A percentile compares a stretch with the other conserved stretches of the same genome.
phyloP scores from a whole-genome alignment of 1,140 invertebrate genomes.

The Triops longicaudatus region DNA sequence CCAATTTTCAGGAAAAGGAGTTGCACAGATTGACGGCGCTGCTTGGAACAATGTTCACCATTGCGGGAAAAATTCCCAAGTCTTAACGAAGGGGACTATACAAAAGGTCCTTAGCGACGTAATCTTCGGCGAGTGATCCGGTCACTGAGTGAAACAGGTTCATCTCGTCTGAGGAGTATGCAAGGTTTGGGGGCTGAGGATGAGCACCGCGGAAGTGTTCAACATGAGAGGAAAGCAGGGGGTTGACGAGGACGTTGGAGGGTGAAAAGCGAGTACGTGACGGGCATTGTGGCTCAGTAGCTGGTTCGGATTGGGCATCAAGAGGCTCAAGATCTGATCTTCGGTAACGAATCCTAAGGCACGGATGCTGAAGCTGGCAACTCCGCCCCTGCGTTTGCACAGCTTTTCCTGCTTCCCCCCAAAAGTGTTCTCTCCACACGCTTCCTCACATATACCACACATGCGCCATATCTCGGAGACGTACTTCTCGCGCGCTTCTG shows the following conservation, averaged over 20 bases:
- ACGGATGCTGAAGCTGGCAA: background rate
- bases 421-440: background rate
- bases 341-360: conserved; percentile 14
- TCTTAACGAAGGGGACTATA: no score
- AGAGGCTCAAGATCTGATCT: conserved; percentile 1
- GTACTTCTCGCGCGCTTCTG: background rate
- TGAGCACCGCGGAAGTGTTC: no score
- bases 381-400: conserved; percentile 9
- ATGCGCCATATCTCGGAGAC: background rate
- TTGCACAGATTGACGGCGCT: no score
- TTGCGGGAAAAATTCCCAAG: no score
- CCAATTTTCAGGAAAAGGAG: no score
- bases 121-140: no score
- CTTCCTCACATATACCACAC: background rate
- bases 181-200: no score
- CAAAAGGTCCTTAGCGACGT: no score
- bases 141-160: no score
- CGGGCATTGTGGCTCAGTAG: background rate
- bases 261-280: background rate
- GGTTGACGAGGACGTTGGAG: background rate
- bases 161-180: no score
- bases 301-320: background rate
- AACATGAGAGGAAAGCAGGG: background rate
- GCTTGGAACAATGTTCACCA: no score
- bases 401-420: background rate